Evolutionary conservation across 2,113 vertebrate genomes (phyloP), one percentile per base, ranked within the genome.

Genomic region (Motacilla tschutschensis): DNA sequence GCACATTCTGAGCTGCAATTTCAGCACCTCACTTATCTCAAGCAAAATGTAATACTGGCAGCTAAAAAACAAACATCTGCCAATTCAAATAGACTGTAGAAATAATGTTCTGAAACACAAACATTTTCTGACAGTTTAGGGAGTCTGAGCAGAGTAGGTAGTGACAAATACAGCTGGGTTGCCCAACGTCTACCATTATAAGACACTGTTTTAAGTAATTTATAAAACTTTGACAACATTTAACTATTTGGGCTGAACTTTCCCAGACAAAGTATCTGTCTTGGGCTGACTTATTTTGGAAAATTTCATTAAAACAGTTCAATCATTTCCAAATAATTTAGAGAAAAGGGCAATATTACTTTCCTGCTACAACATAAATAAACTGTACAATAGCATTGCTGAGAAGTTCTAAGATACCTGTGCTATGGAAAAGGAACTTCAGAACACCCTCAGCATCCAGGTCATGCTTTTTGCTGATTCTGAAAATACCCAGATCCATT

Each of bases 61-160:
- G 92, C 82, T 83, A 76, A 93, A 93, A 94, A 94, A 73, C 92
- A 95, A 95, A 95, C 83, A 91, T 72, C 83, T 93, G 94, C 86
- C 93, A 93, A 28, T 84, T 93, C 81, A 84, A 84, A 90, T 92
- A 89, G 75, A 79, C 64, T 91, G 86, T 18, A 90, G 88, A 91
- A 92, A 62, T 86, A 93, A 91, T 48, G 67, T 82, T 73, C 92
- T 89, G 86, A 88, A 93, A 85, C 63, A 93, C 77, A 93, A 94
- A 95, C 75, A 84, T 48, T 66, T 91, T 90, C 55, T 93, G 93
- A 93, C 90, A 94, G 88, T 92, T 83, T 43, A 77, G 78, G 59
- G 64, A 91, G 54, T 77, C 84, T 83, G 77, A 87, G 58, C 76
- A 94, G 69, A 87, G 53, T 22, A 89, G 85, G 79, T 93, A 93